Conservation (phyloP, 2,888 invertebrate species). For the Brachyptera risi region DNA sequence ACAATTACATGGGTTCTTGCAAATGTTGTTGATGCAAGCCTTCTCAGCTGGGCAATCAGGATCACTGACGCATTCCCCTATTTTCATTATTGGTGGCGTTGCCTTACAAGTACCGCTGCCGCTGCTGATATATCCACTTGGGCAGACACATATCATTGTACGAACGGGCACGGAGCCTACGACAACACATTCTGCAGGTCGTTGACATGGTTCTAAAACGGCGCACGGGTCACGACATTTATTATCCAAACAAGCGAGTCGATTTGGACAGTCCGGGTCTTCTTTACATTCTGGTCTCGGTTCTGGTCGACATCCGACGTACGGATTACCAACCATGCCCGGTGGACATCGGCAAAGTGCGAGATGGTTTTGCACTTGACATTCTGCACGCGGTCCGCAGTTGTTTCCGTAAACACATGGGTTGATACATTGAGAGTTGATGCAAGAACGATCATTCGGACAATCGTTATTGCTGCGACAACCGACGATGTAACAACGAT, state of each 20-base stretch:
- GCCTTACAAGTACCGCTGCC: slow-evolving; percentile 77
- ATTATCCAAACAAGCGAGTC: slow-evolving; percentile 74
- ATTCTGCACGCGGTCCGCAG: slow-evolving; percentile 74
- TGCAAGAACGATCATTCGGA: slow-evolving; percentile 77
- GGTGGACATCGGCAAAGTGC: slow-evolving; percentile 80
- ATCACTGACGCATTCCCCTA: slow-evolving; percentile 69
- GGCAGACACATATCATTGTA: slow-evolving; percentile 86
- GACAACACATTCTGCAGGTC: slow-evolving; percentile 76
- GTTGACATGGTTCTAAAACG: slow-evolving; percentile 70
- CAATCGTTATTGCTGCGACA: slow-evolving; percentile 86
- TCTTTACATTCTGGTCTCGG: slow-evolving; percentile 69
- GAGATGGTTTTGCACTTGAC: slow-evolving; percentile 75
- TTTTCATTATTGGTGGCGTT: slow-evolving; percentile 57
- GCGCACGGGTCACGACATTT: slow-evolving; percentile 81
- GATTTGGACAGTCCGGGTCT: slow-evolving; percentile 77
- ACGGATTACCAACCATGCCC: slow-evolving; percentile 75
- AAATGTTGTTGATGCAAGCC: slow-evolving; percentile 75
- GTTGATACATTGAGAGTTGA: slow-evolving; percentile 79
- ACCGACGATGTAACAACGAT: slow-evolving; percentile 71
- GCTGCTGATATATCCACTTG: slow-evolving; percentile 80
- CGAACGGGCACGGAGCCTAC: slow-evolving; percentile 77
- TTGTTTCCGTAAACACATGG: slow-evolving; percentile 74
- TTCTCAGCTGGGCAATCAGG: slow-evolving; percentile 72
- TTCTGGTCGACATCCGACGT: slow-evolving; percentile 72
- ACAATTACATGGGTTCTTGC: slow-evolving; percentile 80